A percentile compares a stretch with the other conserved stretches of the same genome.
phyloP scores from a whole-genome alignment of 2,113 vertebrate genomes.

The Podarcis cretensis region DNA sequence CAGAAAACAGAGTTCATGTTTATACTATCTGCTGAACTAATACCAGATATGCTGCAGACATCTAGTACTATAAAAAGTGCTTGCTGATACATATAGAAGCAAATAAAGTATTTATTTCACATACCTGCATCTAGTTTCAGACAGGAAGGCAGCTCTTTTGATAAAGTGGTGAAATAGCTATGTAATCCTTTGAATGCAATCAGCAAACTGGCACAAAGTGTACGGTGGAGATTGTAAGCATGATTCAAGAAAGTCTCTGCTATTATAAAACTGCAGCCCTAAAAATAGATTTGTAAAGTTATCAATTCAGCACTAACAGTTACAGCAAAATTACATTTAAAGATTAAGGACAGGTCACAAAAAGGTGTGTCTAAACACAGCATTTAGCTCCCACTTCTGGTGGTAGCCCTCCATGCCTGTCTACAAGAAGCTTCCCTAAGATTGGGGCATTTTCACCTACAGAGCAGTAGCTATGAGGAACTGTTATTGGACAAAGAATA shows the following conservation, averaged over 20 bases:
- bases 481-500: rapidly evolving
- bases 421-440: background rate
- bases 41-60: background rate
- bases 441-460: background rate
- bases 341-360: background rate
- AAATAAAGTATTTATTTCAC: constrained; percentile 56
- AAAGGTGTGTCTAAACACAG: background rate
- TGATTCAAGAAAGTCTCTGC: constrained; percentile 93
- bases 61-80: constrained; percentile 8
- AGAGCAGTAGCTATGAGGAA: background rate
- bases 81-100: background rate
- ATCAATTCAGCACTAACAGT: background rate
- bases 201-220: constrained; percentile 90
- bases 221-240: constrained; percentile 92
- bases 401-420: background rate
- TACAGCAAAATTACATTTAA: background rate
- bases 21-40: constrained; percentile 14
- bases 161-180: constrained; percentile 88
- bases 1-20: background rate
- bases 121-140: constrained; percentile 95
- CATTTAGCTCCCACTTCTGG: background rate
- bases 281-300: constrained; percentile 39
- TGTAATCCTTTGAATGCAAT: constrained; percentile 94
- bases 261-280: constrained; percentile 93
- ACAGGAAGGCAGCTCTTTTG: constrained; percentile 90